Base-by-base conservation (phyloP, 2,888 invertebrate species). In the Drosophila paracracens region DNA sequence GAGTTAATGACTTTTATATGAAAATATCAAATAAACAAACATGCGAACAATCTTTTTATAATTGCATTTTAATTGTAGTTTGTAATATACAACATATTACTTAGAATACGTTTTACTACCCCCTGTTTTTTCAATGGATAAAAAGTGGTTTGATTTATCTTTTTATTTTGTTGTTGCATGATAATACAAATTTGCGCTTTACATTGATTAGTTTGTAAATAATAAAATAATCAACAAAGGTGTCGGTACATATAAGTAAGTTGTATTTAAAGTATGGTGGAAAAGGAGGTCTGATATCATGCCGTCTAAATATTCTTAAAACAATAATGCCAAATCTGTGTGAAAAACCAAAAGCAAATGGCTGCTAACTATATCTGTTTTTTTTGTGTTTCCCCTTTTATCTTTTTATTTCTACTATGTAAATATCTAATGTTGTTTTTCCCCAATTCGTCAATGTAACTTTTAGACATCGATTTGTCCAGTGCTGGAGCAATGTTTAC, bases 41-140 rank as follows among this genome's bases (percentile, higher is more conserved):
- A 74, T 83, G 62, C 67, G 82, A 81, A 83, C 75, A 86, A 83
- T 75, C 66, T 43, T 69, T 18, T 66, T 72, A 73, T 62, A 74
- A 78, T 46, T 71, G 89, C 70, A 83, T 83, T 83, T 83, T 82
- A 81, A 87, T 82, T 82, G 79, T 81, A 84, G 79, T 78, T 61
- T 58, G 62, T 48, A 59, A 51, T 40, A 46, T 25, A 50, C 56
- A 68, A 61, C 62, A 72, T 52, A 46, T 70, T 59, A 21, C 29
- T 25, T 10, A 60, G 21, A 38, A 46, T 48, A 8, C n/a, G 2
- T 33, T 25, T 61, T 60, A 27, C 10, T 4, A 36, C 11, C 29
- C n/a, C 21, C 52, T 53, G 71, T 65, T 62, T 70, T 59, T 58
- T 4, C 4, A 36, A 35, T n/a, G 54, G 70, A 52, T 61, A 46